Evolutionary conservation across 2,888 invertebrate genomes (phyloP), one percentile per base, ranked within the genome.

Genomic region (Tinea trinotella): DNA sequence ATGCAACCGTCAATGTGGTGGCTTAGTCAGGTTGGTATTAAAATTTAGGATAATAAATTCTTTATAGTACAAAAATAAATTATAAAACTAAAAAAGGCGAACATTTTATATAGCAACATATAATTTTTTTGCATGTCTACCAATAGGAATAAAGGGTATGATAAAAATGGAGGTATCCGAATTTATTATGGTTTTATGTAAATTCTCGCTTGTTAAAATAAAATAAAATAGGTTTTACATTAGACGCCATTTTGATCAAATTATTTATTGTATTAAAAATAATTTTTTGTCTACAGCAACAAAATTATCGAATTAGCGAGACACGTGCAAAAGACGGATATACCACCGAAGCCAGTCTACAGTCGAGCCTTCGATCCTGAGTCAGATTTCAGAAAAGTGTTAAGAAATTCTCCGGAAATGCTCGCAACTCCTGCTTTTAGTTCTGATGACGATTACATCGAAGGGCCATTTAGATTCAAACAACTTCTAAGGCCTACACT

Each of bases 391-490:
- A 70, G 87, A 7, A 81, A 81, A 61, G 79, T 87, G 54, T 76
- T 87, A 0, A 75, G 87, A 1, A 82, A 85, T 59, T 79, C 85
- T 0, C 84, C 85, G 0, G 83, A 85, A 64, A 83, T 83, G 36
- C 73, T 86, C 57, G 80, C 84, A 20, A 84, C 83, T 0, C 83
- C 82, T 0, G 63, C 79, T 7, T 79, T 83, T 57, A 82, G 78
- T 54, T 79, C 82, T 1, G 86, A 88, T 20, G 81, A 83, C 12
- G 88, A 89, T 59, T 90, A 90, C 60, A 86, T 87, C 7, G 87
- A 88, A 46, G 91, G 91, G 0, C 91, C 91, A 0, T 92, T 90
- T 67, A 88, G 92, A 62, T 92, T 92, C 64, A 85, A 91, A 50
- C 90, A 90, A 61, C 68, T 91, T 10, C 68, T 92, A 2, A 75